These are phyloP conservation scores for Rhopilema esculentum DNA, from an alignment of 30 jellyfish, hydroid and myxozoan genomes.

Conservation along the genomic window DNA sequence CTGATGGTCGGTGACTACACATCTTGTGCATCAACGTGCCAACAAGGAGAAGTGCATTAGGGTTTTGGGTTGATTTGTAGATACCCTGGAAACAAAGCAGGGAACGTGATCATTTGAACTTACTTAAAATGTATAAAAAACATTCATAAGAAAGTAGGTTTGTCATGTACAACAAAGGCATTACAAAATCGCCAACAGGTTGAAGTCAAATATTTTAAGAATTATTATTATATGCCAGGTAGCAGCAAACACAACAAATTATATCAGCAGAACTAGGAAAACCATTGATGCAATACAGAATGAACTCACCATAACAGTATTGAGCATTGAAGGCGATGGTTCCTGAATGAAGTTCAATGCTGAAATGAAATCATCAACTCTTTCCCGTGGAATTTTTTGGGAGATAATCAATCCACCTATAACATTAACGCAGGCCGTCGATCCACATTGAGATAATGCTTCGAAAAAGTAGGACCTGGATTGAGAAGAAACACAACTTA, in stretches of 20 bases:
- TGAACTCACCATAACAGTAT: constrained; percentile 56
- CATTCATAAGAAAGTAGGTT: no score
- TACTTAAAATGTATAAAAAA: neutral
- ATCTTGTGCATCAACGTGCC: constrained; percentile 83
- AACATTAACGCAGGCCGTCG: constrained; percentile 80
- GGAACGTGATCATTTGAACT: neutral
- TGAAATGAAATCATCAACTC: constrained; percentile 55
- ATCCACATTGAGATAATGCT: constrained; percentile 96
- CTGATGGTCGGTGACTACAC: constrained; percentile 81
- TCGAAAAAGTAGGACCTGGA: constrained; percentile 88
- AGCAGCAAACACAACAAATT: no score
- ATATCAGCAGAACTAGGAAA: no score
- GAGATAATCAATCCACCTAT: constrained; percentile 36
- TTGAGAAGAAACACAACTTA: no score
- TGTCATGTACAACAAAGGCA: no score
- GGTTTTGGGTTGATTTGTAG: constrained; percentile 77
- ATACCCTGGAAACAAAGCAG: constrained; percentile 58
- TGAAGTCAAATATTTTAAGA: no score
- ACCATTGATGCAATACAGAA: neutral
- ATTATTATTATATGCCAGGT: no score
- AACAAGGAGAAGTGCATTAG: constrained; percentile 70
- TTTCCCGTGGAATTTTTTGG: constrained; percentile 40
- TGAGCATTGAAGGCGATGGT: constrained; percentile 86
- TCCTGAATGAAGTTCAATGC: constrained; percentile 85
- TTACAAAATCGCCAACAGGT: no score